Evolutionary conservation across 2,113 vertebrate genomes (phyloP), one percentile per base, ranked within the genome.

Genomic region (Tylochromis polylepis): DNA sequence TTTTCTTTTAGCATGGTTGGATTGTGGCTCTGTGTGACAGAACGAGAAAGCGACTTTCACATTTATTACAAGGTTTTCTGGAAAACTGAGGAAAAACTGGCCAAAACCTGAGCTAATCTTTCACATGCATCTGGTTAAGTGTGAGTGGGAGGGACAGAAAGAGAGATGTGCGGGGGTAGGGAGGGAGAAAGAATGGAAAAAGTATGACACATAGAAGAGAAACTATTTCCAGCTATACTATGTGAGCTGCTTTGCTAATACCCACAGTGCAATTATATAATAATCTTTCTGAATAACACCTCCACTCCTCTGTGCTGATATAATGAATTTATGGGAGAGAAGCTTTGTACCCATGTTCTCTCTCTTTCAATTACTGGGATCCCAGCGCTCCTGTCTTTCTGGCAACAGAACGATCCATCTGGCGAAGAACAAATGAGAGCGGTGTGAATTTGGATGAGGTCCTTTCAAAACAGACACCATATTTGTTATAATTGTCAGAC

Each of bases 151-250:
- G 79, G 89, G 86, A 92, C 41, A 79, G 79, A 88, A 84, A 89
- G 34, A 88, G 84, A 88, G 85, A 91, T 79, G 88, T 87, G 91
- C 7, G 91, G 89, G 88, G 84, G 90, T 49, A 88, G 90, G 82
- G 87, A 88, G 67, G 83, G 70, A 88, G 83, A 94, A 93, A 91
- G 88, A 94, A 92, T 88, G 89, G 88, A 90, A 93, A 92, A 91
- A 87, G 90, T 92, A 92, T 92, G 89, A 92, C 93, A 93, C 92
- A 95, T 79, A 85, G 80, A 91, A 85, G 92, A 92, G 85, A 89
- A 87, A 94, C 88, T 92, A 92, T 95, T 93, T 94, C 91, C 87
- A 91, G 89, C 79, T 14, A 83, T 75, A 84, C 84, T 84, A 80
- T 81, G 53, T 41, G 43, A 83, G 77, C 10, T 1, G 34, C 70